Base-by-base conservation (phyloP, 2,888 invertebrate genomes). In the Trissoscelio sp. region DNA sequence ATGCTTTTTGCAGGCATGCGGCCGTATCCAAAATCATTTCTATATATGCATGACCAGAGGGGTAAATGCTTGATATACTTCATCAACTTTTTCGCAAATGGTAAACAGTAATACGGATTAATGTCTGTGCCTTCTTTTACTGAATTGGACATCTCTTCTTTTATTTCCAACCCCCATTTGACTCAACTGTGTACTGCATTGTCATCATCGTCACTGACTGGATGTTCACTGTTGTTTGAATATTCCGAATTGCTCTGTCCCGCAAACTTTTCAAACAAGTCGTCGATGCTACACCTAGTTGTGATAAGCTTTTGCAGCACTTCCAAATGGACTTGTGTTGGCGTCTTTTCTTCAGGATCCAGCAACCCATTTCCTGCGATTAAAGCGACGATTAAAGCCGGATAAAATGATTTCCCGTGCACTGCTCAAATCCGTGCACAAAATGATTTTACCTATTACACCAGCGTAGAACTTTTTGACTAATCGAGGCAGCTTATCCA, bases 401-500 rank as follows among this genome's bases (percentile, higher is more conserved):
- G 24, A 3, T 42, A 3, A 14, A 1, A 46, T 46, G 3, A 46
- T 46, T 46, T 46, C 16, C 0, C 42, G 14, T 46, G 46, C 46
- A 46, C 4, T 46, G 0, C 5, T 16, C 3, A 46, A 9, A 20
- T 46, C 46, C 5, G 46, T 46, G 7, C 20, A 20, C 6, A 16
- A 16, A 11, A 46, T 16, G 5, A 46, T 3, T 20, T 46, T 46
- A 9, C 16, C 14, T 1, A 46, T 46, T 20, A 5, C 46, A 11
- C 46, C 46, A 11, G 16, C 16, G 11, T 46, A 46, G 20, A 46
- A 46, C 46, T 46, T 46, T 20, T 46, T 46, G 3, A 46, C 16
- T 3, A 20, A 20, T 1, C 46, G 6, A 20, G 16, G 14, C n/a
- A 5, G 6, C 5, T 1, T 46, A 16, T 9, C 9, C 9, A 46